Percentiles rank a stretch among this genome's conserved stretches.
Evolutionary conservation across 2,797 vertebrate species (phyloP).

Genomic region (Huso huso): DNA sequence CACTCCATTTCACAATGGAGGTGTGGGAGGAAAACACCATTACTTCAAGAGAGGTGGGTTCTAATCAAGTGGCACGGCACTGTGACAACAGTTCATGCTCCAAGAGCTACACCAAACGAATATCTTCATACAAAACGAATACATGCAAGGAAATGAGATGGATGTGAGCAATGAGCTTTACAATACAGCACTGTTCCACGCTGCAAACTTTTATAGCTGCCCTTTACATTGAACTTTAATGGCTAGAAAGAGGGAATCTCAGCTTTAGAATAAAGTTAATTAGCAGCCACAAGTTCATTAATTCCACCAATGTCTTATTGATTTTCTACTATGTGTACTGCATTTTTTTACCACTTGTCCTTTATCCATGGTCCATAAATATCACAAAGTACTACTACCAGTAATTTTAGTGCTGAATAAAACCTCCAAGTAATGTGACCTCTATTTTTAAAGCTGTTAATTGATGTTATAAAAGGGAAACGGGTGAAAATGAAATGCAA

Average conservation of each 20-base stretch:
- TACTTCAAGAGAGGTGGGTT: no score
- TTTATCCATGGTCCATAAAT: not conserved
- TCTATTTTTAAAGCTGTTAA: no score
- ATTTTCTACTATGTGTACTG: not conserved
- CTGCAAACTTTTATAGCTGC: slow-evolving; percentile 1
- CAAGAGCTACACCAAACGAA: not conserved
- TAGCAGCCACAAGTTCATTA: not conserved
- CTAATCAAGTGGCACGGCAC: no score
- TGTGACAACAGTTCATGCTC: no score
- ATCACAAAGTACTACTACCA: not conserved
- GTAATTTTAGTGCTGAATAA: no score
- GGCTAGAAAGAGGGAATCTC: not conserved
- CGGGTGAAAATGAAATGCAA: no score
- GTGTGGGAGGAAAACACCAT: no score
- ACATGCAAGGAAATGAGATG: not conserved
- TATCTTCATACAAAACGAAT: not conserved
- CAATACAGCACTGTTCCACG: not conserved
- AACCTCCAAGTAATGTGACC: no score
- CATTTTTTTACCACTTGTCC: not conserved
- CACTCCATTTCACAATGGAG: no score
- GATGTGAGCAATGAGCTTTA: not conserved
- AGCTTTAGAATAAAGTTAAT: not conserved
- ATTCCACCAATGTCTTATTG: not conserved
- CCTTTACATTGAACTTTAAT: slow-evolving; percentile 1
- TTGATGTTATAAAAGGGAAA: no score